Percentiles rank a stretch among this genome's conserved stretches.
These are phyloP conservation scores for Festucalex cinctus DNA, from an alignment of 2,113 vertebrate species.

Conservation along the genomic window DNA sequence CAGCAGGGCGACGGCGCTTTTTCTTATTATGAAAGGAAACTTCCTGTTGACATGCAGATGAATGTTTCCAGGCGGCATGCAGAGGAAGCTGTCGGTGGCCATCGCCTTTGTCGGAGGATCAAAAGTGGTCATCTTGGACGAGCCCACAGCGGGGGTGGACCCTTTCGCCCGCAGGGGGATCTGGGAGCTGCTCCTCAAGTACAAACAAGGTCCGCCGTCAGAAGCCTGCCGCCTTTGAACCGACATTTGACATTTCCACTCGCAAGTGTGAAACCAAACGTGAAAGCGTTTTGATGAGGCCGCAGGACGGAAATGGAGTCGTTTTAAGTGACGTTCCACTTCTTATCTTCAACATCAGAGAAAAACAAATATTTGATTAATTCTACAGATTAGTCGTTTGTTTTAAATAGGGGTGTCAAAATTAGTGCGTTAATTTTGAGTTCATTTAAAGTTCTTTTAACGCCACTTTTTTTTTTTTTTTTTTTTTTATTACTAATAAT, in stretches of 20 bases:
- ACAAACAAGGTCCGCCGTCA: conserved; percentile 81
- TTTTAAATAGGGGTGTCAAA: too few relatives aligned
- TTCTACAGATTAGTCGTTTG: too few relatives aligned
- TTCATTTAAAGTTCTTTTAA: too few relatives aligned
- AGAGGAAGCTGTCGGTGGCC: conserved; percentile 95
- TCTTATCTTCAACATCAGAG: not conserved
- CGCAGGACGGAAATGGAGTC: not conserved
- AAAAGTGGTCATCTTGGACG: conserved; percentile 92
- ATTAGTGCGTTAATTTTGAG: too few relatives aligned
- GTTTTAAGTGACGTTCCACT: not conserved
- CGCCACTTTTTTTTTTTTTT: too few relatives aligned
- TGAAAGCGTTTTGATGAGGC: not conserved
- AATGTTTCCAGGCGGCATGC: conserved; percentile 86
- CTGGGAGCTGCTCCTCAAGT: conserved; percentile 96
- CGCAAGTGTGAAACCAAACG: not conserved
- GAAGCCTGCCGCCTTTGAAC: not conserved
- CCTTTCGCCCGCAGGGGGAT: conserved; percentile 95
- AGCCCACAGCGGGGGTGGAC: conserved; percentile 95
- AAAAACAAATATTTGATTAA: too few relatives aligned
- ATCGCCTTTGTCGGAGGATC: conserved; percentile 95
- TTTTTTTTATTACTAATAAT: too few relatives aligned
- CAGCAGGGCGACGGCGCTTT: not conserved
- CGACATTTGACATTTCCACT: not conserved
- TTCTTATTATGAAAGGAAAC: not conserved
- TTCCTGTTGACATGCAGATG: not conserved